phyloP scores from a whole-genome alignment of 2,113 vertebrate genomes.

The Lipophrys pholis region DNA sequence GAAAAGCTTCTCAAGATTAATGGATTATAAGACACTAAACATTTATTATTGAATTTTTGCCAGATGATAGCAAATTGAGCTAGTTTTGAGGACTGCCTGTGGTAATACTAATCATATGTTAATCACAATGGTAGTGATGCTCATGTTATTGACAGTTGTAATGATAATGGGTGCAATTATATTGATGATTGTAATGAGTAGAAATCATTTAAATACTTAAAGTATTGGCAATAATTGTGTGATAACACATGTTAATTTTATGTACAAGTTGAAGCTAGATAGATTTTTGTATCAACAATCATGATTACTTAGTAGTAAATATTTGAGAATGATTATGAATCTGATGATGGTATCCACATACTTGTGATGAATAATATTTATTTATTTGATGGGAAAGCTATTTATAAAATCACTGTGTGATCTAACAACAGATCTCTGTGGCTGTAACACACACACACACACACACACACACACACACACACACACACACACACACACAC shows the following conservation, averaged over 20 bases:
- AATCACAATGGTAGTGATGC: background rate
- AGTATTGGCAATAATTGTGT: background rate
- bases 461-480: background rate
- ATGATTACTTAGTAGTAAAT: too few species aligned
- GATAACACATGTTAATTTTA: too few species aligned
- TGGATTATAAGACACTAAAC: too few species aligned
- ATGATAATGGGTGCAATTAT: background rate
- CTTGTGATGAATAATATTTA: conserved; percentile 11
- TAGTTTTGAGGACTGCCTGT: too few species aligned
- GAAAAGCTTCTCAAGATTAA: too few species aligned
- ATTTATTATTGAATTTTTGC: too few species aligned
- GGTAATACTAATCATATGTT: too few species aligned
- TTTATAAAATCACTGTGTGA: conserved; percentile 40
- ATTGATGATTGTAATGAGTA: background rate
- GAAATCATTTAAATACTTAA: background rate
- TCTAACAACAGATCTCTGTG: conserved; percentile 41
- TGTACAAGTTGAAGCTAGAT: too few species aligned
- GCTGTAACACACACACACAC: conserved; percentile 26
- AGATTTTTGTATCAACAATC: too few species aligned
- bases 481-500: conserved; percentile 25
- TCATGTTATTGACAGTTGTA: background rate
- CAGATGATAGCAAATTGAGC: too few species aligned
- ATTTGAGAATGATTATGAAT: too few species aligned
- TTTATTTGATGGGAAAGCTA: conserved; percentile 23
- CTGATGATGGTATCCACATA: background rate